Conservation (phyloP, 2,113 vertebrate genomes). For the Nerophis lumbriciformis region DNA sequence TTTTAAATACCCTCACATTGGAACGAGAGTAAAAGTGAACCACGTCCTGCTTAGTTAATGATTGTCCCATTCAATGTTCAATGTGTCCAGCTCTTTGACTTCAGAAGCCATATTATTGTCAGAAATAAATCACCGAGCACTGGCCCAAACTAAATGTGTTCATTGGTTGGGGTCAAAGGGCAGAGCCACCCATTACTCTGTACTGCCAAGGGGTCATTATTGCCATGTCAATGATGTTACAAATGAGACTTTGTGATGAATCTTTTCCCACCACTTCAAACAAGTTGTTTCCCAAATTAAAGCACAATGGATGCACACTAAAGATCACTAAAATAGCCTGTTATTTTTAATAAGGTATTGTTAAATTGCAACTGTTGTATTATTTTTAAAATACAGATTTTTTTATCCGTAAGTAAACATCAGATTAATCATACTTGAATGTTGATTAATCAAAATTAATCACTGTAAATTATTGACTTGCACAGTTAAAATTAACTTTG, state of each 20-base stretch:
- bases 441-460: no score
- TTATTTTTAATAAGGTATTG: background rate
- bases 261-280: conserved; percentile 67
- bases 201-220: conserved; percentile 69
- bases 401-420: no score
- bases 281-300: conserved; percentile 19
- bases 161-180: conserved; percentile 66
- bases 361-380: background rate
- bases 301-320: conserved; percentile 31
- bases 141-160: conserved; percentile 66
- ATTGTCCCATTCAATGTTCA: conserved; percentile 61
- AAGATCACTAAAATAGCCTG: background rate
- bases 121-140: conserved; percentile 68
- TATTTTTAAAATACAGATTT: background rate
- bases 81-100: conserved; percentile 62
- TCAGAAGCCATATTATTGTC: conserved; percentile 69
- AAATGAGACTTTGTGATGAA: conserved; percentile 73
- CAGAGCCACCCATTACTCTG: conserved; percentile 68
- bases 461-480: no score
- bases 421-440: no score
- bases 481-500: no score
- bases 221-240: conserved; percentile 66
- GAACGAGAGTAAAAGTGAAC: conserved; percentile 61
- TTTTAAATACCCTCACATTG: conserved; percentile 54
- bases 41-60: conserved; percentile 64